Evolutionary conservation across 2,797 vertebrate species (phyloP).

Genomic region (Orientallactaga sibirica): DNA sequence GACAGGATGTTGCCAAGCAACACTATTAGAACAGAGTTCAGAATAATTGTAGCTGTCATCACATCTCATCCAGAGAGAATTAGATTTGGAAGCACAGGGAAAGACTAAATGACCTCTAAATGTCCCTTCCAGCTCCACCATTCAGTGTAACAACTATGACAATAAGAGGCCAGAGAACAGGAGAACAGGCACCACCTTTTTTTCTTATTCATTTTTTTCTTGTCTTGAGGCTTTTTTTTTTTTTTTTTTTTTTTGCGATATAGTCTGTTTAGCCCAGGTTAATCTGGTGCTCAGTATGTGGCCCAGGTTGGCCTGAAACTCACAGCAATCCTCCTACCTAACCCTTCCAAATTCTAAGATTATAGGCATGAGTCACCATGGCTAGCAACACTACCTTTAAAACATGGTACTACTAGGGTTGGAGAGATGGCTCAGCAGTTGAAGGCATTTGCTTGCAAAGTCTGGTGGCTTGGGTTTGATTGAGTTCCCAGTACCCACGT

Average conservation of each 20-base stretch:
- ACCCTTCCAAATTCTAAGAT: background rate
- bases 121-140: slow-evolving; percentile 33
- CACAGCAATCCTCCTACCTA: background rate
- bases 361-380: background rate
- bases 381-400: background rate
- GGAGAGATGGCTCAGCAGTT: no score
- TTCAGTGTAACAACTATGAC: slow-evolving; percentile 30
- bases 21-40: slow-evolving; percentile 63
- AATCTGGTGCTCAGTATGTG: background rate
- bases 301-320: background rate
- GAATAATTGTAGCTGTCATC: slow-evolving; percentile 71
- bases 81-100: slow-evolving; percentile 64
- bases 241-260: background rate
- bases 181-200: background rate
- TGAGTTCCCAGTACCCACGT: no score
- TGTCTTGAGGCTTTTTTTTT: background rate
- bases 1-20: slow-evolving; percentile 65
- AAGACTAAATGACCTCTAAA: slow-evolving; percentile 66
- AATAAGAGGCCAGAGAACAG: slow-evolving; percentile 7
- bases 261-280: background rate
- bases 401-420: background rate
- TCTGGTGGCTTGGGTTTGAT: no score
- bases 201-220: no score
- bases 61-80: slow-evolving; percentile 67
- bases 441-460: no score